Percentiles rank a stretch among this genome's conserved stretches.
Evolutionary conservation across 2,113 vertebrate species (phyloP).

Genomic region (Macquaria ambigua): DNA sequence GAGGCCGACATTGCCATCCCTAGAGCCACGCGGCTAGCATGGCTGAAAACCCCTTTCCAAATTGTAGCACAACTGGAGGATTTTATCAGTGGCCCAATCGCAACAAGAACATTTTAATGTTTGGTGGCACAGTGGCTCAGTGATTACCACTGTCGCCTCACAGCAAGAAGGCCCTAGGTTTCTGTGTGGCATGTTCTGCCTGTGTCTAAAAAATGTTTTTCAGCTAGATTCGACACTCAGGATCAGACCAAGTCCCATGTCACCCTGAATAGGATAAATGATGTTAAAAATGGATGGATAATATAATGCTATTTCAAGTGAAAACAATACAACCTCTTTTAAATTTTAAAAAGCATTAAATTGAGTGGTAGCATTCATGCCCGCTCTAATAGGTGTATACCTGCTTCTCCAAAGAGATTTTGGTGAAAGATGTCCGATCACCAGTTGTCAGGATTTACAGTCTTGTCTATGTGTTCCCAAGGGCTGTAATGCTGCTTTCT

Average conservation of each 20-base stretch:
- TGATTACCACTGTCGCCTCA: background rate
- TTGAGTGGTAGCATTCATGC: background rate
- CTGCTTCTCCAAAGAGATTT: constrained; percentile 3
- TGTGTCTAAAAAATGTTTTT: background rate
- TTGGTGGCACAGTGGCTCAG: background rate
- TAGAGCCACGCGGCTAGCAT: background rate
- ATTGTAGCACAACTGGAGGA: background rate
- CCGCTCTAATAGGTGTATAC: background rate
- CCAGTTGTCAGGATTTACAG: constrained; percentile 8
- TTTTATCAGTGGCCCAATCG: background rate
- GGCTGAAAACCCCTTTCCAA: background rate
- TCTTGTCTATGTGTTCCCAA: background rate
- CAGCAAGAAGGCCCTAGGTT: background rate
- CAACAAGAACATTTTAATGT: background rate
- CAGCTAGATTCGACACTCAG: background rate
- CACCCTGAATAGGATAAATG: background rate
- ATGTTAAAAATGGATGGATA: background rate
- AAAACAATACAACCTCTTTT: background rate
- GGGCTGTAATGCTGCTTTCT: background rate
- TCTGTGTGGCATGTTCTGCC: background rate
- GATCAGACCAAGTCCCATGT: background rate
- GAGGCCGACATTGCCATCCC: background rate
- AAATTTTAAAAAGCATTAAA: background rate
- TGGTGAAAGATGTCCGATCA: background rate
- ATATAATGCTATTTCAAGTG: background rate